These are phyloP conservation scores for Mamestra brassicae DNA, from an alignment of 2,888 invertebrate genomes.

Conservation along the genomic window DNA sequence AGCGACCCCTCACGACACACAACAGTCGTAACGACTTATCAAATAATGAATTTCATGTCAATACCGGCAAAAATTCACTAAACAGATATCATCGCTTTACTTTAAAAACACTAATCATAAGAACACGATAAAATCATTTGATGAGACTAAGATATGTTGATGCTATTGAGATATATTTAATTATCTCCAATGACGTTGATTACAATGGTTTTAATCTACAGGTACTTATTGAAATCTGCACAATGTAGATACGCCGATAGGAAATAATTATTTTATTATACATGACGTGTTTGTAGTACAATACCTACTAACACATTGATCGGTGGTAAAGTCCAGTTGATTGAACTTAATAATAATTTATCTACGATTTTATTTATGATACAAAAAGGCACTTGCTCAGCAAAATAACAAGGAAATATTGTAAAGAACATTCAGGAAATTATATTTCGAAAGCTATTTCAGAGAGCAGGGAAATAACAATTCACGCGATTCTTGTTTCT, in stretches of 20 bases:
- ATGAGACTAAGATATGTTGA: constrained; percentile 46
- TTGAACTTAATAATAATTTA: constrained; percentile 29
- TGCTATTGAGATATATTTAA: constrained; percentile 37
- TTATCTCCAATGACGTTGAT: constrained; percentile 56
- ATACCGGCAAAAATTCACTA: constrained; percentile 7
- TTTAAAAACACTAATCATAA: constrained; percentile 29
- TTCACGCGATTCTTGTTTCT: constrained; percentile 51
- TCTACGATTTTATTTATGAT: neutral
- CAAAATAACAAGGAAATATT: constrained; percentile 58
- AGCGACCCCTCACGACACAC: constrained; percentile 36
- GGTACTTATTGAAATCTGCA: constrained; percentile 46
- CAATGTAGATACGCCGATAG: constrained; percentile 38
- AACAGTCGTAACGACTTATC: constrained; percentile 41
- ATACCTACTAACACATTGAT: constrained; percentile 8
- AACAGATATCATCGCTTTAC: constrained; percentile 32
- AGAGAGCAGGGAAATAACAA: constrained; percentile 57
- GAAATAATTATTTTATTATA: constrained; percentile 23
- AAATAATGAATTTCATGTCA: constrained; percentile 18
- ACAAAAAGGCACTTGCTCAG: constrained; percentile 3
- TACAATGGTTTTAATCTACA: constrained; percentile 44
- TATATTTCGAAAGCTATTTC: constrained; percentile 62
- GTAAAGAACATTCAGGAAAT: constrained; percentile 60
- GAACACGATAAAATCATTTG: constrained; percentile 43
- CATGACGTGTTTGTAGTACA: constrained; percentile 12
- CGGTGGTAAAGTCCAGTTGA: constrained; percentile 16